Percentiles rank a stretch among this genome's conserved stretches.
Conservation (phyloP, 2,797 vertebrate genomes). For the Gobio occitaniae region DNA sequence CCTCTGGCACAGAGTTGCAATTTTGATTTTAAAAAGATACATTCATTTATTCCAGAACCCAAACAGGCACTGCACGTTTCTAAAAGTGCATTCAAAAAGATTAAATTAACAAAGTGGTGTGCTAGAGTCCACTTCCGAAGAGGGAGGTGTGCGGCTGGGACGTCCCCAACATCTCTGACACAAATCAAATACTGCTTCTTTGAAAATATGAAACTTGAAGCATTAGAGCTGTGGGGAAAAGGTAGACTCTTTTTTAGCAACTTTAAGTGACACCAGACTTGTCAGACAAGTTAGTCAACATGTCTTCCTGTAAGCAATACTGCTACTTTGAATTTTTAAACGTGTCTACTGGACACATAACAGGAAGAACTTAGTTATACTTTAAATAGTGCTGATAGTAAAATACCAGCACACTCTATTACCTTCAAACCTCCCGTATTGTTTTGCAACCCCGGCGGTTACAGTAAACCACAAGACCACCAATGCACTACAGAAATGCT, state of each 20-base stretch:
- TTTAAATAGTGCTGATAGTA: neutral
- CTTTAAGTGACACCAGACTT: conserved; percentile 59
- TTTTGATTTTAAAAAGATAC: neutral
- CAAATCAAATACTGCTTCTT: neutral
- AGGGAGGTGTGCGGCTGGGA: neutral
- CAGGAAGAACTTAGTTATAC: conserved; percentile 21
- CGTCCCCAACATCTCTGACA: neutral
- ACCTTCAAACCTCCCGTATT: neutral
- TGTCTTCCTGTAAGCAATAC: conserved; percentile 66
- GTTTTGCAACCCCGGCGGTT: neutral
- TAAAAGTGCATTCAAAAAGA: neutral
- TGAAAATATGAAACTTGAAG: neutral
- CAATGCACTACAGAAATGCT: neutral
- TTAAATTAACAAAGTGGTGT: neutral
- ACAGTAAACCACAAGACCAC: neutral
- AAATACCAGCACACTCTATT: neutral
- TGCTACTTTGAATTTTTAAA: conserved; percentile 23
- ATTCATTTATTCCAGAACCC: neutral
- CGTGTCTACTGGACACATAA: conserved; percentile 10
- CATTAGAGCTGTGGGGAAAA: neutral
- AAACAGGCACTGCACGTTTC: neutral
- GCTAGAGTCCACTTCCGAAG: neutral
- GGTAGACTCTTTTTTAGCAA: neutral
- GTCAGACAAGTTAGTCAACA: conserved; percentile 77
- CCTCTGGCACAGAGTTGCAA: neutral